phyloP scores from a whole-genome alignment of 2,113 vertebrate species.

The Lanius ludovicianus region DNA sequence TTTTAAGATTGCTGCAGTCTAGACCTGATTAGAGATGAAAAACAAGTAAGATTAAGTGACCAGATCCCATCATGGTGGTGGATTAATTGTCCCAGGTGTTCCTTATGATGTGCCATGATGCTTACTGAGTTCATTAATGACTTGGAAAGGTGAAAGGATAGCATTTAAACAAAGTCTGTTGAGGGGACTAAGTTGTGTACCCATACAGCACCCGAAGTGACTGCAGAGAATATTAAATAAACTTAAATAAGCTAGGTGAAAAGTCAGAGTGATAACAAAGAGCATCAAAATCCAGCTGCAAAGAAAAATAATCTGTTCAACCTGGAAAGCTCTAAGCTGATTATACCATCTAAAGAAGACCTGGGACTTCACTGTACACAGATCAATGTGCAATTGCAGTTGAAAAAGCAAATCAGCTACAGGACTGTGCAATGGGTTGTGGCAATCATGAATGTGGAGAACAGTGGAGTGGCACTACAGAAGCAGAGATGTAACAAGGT shows the following conservation, averaged over 20 bases:
- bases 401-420: not conserved
- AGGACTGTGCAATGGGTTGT: not conserved
- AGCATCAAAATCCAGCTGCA: not conserved
- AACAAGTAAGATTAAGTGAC: not conserved
- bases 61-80: not conserved
- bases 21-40: not conserved
- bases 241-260: not conserved
- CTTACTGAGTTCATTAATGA: slow-evolving; percentile 37
- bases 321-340: not conserved
- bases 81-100: slow-evolving; percentile 33
- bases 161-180: not conserved
- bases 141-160: slow-evolving; percentile 11
- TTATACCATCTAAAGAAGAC: not conserved
- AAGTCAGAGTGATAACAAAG: not conserved
- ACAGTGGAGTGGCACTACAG: not conserved
- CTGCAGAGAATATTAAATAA: not conserved
- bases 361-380: not conserved
- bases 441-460: not conserved
- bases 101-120: not conserved
- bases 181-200: not conserved
- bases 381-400: not conserved
- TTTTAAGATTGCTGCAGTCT: slow-evolving; percentile 9
- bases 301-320: not conserved
- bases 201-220: not conserved
- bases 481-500: not conserved